These are phyloP conservation scores for Silurus lanzhouensis DNA, from an alignment of 2,797 vertebrate genomes.

Conservation along the genomic window DNA sequence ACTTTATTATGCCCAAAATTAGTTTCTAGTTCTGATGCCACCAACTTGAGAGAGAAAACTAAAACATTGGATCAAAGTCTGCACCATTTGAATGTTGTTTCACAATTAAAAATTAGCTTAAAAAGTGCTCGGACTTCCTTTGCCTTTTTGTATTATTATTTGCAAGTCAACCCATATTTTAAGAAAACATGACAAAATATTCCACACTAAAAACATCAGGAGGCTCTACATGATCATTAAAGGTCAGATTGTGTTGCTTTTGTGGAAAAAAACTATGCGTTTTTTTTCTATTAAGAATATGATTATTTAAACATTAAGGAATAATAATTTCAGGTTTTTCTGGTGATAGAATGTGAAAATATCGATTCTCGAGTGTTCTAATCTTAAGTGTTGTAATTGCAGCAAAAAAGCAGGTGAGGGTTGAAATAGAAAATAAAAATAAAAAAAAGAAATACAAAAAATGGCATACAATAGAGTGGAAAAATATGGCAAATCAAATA, in stretches of 20 bases:
- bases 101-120: background rate
- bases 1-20: no score
- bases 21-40: background rate
- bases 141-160: background rate
- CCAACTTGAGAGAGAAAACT: background rate
- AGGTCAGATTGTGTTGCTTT: background rate
- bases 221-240: background rate
- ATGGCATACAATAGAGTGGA: background rate
- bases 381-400: background rate
- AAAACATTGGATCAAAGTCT: background rate
- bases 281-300: background rate
- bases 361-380: background rate
- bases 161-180: background rate
- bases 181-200: background rate
- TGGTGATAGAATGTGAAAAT: background rate
- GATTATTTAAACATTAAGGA: background rate
- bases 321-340: background rate
- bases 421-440: background rate
- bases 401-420: background rate
- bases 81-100: background rate
- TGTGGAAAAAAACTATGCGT: background rate
- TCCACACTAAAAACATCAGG: background rate
- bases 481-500: background rate
- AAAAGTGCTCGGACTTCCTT: background rate
- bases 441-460: background rate